Percentiles rank a stretch among this genome's conserved stretches.
phyloP scores from a whole-genome alignment of 1,140 invertebrate species.

The Gyrodactylus salaris region DNA sequence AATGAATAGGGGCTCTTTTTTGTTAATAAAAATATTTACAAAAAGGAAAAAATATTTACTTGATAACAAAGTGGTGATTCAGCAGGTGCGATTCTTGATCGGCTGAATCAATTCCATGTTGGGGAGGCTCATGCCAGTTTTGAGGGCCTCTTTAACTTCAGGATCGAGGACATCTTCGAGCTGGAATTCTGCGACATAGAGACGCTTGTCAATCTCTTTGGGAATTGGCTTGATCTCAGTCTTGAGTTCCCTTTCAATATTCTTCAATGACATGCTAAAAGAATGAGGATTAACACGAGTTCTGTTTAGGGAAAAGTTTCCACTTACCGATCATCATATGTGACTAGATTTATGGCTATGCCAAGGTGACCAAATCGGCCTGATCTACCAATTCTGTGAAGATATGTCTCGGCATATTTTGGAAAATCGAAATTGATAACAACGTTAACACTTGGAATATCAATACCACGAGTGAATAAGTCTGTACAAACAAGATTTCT shows the following conservation, averaged over 20 bases:
- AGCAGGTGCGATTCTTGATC: background rate
- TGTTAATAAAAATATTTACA: background rate
- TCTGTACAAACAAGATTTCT: conserved; percentile 73
- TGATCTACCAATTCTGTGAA: conserved; percentile 90
- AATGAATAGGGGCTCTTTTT: background rate
- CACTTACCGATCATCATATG: conserved; percentile 45
- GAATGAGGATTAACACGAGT: background rate
- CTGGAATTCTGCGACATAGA: conserved; percentile 55
- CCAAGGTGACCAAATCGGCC: conserved; percentile 89
- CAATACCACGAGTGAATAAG: conserved; percentile 92
- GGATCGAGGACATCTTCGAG: conserved; percentile 12
- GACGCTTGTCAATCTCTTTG: conserved; percentile 70
- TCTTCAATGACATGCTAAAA: conserved; percentile 36
- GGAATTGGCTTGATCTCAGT: conserved; percentile 98
- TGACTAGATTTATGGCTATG: conserved; percentile 96
- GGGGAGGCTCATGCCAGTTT: background rate
- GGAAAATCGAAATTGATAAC: conserved; percentile 99
- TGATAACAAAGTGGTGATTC: too few relatives aligned
- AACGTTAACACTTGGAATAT: conserved; percentile 97
- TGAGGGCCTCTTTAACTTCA: background rate
- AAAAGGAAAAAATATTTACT: too few relatives aligned
- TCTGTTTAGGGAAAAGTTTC: background rate
- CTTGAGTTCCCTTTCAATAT: conserved; percentile 86
- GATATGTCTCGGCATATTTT: conserved; percentile 95
- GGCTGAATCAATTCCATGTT: background rate